These are phyloP conservation scores for Scrobipalpa atriplicella DNA, from an alignment of 2,888 invertebrate genomes.

Conservation along the genomic window DNA sequence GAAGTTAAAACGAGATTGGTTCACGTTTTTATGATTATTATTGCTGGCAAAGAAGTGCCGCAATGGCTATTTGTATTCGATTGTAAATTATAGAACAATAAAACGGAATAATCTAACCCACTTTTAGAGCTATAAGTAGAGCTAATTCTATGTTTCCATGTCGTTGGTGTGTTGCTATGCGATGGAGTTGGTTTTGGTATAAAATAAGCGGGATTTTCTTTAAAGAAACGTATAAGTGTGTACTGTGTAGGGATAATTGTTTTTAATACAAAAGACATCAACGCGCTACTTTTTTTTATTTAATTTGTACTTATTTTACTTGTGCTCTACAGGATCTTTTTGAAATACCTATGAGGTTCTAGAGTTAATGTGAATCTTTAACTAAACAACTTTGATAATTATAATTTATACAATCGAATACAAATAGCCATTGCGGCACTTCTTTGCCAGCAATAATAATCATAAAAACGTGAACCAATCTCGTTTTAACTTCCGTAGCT, in stretches of 20 bases:
- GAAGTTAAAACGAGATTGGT: background rate
- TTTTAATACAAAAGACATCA: conserved; percentile 8
- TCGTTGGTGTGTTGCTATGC: background rate
- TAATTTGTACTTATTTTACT: background rate
- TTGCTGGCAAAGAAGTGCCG: conserved; percentile 10
- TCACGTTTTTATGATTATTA: background rate
- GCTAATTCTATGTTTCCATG: background rate
- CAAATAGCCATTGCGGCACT: conserved; percentile 8
- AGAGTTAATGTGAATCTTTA: no score
- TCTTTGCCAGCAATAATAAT: conserved; percentile 8
- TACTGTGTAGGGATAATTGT: background rate
- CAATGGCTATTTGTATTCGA: conserved; percentile 17
- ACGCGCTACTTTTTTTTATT: conserved; percentile 13
- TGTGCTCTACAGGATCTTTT: background rate
- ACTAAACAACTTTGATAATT: background rate
- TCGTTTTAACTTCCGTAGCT: background rate
- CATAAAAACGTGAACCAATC: background rate
- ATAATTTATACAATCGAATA: conserved; percentile 10
- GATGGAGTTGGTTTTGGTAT: background rate
- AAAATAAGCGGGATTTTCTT: background rate
- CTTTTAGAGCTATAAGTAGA: background rate
- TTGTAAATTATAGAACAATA: conserved; percentile 44
- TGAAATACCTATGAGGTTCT: no score
- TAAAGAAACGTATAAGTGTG: background rate
- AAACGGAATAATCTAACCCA: conserved; percentile 12